Conservation (phyloP, 2,113 vertebrate species). For the Otis tarda region DNA sequence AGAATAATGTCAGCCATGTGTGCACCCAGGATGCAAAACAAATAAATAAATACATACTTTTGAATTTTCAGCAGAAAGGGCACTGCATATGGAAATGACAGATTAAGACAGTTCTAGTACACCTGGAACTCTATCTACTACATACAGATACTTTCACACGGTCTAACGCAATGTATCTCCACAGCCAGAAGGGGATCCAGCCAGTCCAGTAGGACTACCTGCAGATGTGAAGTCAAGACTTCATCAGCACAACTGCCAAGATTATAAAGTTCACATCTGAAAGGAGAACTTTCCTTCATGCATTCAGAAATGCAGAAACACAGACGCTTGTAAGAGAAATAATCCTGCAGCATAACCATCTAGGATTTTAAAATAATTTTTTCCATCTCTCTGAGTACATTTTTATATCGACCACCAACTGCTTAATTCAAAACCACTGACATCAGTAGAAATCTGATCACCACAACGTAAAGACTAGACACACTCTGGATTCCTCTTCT, state of each 20-base stretch:
- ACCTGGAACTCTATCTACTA: background rate
- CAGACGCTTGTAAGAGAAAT: background rate
- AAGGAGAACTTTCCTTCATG: background rate
- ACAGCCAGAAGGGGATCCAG: background rate
- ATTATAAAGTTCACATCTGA: background rate
- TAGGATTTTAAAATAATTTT: background rate
- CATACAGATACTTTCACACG: background rate
- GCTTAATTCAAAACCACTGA: background rate
- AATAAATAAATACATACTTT: background rate
- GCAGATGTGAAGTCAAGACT: background rate
- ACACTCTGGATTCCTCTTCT: background rate
- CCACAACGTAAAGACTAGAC: background rate
- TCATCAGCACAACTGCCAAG: background rate
- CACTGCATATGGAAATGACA: background rate
- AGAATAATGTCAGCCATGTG: background rate
- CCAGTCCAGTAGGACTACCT: background rate
- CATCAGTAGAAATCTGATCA: background rate
- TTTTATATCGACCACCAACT: background rate
- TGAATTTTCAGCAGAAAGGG: background rate
- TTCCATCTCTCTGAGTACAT: background rate
- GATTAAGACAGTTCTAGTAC: background rate
- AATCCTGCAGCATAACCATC: background rate
- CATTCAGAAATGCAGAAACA: background rate
- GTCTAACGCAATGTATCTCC: background rate
- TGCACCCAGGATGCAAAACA: background rate